Base-by-base conservation (phyloP, 2,888 invertebrate species). In the Chelonus formosanus region DNA sequence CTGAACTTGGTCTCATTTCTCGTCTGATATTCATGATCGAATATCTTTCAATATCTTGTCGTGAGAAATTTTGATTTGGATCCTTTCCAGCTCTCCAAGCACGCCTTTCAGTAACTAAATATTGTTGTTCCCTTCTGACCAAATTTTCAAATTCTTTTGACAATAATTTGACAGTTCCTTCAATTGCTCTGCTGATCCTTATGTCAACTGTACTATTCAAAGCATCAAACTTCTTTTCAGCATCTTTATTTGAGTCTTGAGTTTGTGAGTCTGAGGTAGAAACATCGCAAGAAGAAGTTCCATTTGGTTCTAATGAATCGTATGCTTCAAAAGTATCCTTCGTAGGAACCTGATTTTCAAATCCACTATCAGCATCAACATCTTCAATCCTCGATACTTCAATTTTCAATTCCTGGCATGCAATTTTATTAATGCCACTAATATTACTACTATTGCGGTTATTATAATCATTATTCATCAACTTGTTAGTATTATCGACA, bases 1-100 rank as follows among this genome's bases (percentile, higher is more conserved):
- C 88, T 45, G 89, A 84, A 71, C 87, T 88, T 0, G 87, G 85
- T 55, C 88, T 87, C 0, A 86, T 86, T 78, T 89, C 88, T n/a
- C 70, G 74, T 47, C 66, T 80, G 3, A 76, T 48, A n/a, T 73
- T 60, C 4, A 70, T 73, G 36, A 71, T 72, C 64, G 75, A 75
- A 56, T 80, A 80, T 1, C 78, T 71, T 50, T 81, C 82, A 3
- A 79, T 77, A 36, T 81, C 79, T 20, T 79, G 63, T 54, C 80
- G 80, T 0, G 76, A 77, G 34, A 78, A 78, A 65, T 79, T 79
- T 36, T 78, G 76, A 57, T 63, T 75, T 2, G 65, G 36, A 3
- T 78, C 75, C 3, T 68, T 71, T 8, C 75, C 71, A 8, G 72
- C 68, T 10, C 76, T 54, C 32, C 74, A 67, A 40, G 73, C 68